Evolutionary conservation across 1,140 invertebrate species (phyloP), one percentile per base, ranked within the genome.

Genomic region (Achroia grisella): DNA sequence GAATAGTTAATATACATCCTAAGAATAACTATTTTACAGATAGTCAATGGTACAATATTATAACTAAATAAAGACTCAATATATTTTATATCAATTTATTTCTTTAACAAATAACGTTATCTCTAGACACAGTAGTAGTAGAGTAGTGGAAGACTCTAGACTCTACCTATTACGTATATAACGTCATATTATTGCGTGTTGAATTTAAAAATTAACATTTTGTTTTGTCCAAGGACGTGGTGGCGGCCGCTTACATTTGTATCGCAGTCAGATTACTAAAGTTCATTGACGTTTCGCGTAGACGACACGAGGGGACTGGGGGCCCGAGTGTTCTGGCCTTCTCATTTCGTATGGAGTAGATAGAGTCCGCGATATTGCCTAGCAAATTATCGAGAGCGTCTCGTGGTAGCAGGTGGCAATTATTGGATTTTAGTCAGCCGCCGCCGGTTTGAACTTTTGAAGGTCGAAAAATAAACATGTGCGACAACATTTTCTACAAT

Each of bases 261-360:
- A 68, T 69, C 63, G 65, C 52, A 52, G 57, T 54, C 65, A 71
- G 69, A 77, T 79, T 72, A 71, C 42, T 48, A 47, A 54, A 62
- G 79, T 80, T 83, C 79, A 77, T 80, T 83, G 74, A 83, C 79
- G 69, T 77, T 71, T 70, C 47, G 57, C 61, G 59, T 70, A 72
- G 67, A 64, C 66, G 60, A 33, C 58, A 52, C 56, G 56, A 72
- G 65, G 74, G 72, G 74, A 57, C 77, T 62, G 51, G 57, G 55
- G 6, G 50, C 57, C 42, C 48, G 23, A 42, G 31, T 52, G 42
- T 35, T 43, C 35, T 37, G 15, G 8, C 35, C 35, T 37, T 37
- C 4, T 37, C 35, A 15, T 37, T 37, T 23, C 55, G 23, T 48
- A 43, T 30, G 39, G 17, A 51, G 44, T 35, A 53, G 65, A 78